Percentiles rank a stretch among this genome's conserved stretches.
Evolutionary conservation across 1,140 invertebrate genomes (phyloP).

Genomic region (Hypothenemus hampei): DNA sequence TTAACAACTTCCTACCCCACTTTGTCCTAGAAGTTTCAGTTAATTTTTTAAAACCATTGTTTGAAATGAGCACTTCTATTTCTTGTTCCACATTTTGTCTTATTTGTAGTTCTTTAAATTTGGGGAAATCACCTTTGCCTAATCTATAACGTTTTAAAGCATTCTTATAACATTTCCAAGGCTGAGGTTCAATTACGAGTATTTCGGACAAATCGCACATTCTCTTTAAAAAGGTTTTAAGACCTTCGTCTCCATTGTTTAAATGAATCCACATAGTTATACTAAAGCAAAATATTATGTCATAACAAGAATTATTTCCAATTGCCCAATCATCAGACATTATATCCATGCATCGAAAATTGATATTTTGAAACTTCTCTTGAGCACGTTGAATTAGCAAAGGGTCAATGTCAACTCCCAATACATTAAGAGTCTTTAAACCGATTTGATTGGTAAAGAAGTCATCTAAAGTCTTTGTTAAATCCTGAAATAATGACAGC

Average conservation of each 20-base stretch:
- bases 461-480: slow-evolving; percentile 56
- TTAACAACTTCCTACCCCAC: slow-evolving; percentile 63
- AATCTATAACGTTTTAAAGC: slow-evolving; percentile 65
- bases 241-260: slow-evolving; percentile 69
- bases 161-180: slow-evolving; percentile 74
- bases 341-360: slow-evolving; percentile 59
- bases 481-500: slow-evolving; percentile 46
- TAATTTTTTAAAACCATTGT: slow-evolving; percentile 50
- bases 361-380: slow-evolving; percentile 50
- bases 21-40: slow-evolving; percentile 54
- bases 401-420: slow-evolving; percentile 72
- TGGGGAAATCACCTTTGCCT: slow-evolving; percentile 55
- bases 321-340: slow-evolving; percentile 47
- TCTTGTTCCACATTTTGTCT: slow-evolving; percentile 54
- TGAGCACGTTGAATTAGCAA: slow-evolving; percentile 62
- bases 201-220: slow-evolving; percentile 52
- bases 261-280: slow-evolving; percentile 86
- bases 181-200: slow-evolving; percentile 73
- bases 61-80: slow-evolving; percentile 56
- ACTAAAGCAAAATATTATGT: slow-evolving; percentile 72
- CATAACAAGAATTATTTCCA: slow-evolving; percentile 53
- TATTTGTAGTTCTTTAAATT: slow-evolving; percentile 54
- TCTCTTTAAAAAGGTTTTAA: slow-evolving; percentile 55
- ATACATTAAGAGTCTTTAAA: slow-evolving; percentile 48
- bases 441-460: slow-evolving; percentile 49